Conservation (phyloP, 2,113 vertebrate genomes). For the Pelvicachromis taeniatus region DNA sequence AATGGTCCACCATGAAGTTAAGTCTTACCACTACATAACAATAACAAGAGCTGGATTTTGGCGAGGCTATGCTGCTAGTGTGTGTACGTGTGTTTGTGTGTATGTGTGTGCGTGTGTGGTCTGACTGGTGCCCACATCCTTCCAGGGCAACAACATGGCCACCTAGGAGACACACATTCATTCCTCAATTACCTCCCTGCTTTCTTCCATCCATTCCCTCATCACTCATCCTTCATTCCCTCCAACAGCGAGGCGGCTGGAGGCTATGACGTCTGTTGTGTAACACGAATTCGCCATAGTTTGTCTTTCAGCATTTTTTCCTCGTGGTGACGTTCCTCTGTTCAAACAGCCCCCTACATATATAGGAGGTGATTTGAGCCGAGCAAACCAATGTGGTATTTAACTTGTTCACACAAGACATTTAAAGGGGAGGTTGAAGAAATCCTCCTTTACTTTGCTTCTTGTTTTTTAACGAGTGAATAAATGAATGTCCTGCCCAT, state of each 20-base stretch:
- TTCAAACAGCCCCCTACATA: constrained; percentile 15
- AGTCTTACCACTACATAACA: constrained; percentile 36
- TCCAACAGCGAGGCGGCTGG: neutral
- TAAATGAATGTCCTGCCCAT: constrained; percentile 4
- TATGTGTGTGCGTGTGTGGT: constrained; percentile 54
- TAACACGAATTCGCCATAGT: constrained; percentile 9
- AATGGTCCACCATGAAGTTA: constrained; percentile 27
- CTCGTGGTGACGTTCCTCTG: constrained; percentile 30
- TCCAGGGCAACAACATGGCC: constrained; percentile 52
- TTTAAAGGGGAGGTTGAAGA: neutral
- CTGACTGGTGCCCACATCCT: constrained; percentile 61
- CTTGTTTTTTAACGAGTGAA: neutral
- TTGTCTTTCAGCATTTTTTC: constrained; percentile 41
- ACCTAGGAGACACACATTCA: constrained; percentile 56
- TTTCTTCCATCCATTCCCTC: constrained; percentile 3
- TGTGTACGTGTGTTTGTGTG: neutral
- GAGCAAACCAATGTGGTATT: constrained; percentile 44
- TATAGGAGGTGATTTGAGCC: constrained; percentile 15
- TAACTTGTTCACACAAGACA: constrained; percentile 10
- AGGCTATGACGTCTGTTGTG: constrained; percentile 30
- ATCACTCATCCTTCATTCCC: constrained; percentile 23
- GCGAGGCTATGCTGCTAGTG: constrained; percentile 1
- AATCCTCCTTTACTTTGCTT: neutral
- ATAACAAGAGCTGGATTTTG: constrained; percentile 33
- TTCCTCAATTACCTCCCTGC: constrained; percentile 30